Conservation (phyloP, 2,888 invertebrate genomes). For the Lithophane socia region DNA sequence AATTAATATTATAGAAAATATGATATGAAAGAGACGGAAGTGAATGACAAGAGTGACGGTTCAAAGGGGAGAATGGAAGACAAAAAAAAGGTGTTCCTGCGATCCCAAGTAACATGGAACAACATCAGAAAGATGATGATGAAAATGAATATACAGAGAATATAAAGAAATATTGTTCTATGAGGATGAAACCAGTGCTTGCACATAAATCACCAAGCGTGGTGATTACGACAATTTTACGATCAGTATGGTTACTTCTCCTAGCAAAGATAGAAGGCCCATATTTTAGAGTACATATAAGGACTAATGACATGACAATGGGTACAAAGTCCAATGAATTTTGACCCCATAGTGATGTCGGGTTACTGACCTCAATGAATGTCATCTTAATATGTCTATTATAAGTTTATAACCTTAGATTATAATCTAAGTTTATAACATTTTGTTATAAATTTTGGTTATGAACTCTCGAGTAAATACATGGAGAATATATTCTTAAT, state of each 20-base stretch:
- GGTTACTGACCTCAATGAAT: slow-evolving; percentile 35
- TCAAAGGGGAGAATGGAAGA: neutral
- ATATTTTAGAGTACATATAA: neutral
- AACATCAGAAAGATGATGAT: neutral
- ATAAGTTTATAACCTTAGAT: no score
- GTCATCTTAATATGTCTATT: neutral
- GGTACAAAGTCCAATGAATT: slow-evolving; percentile 8
- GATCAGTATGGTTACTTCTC: neutral
- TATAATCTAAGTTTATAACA: neutral
- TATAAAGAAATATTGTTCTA: neutral
- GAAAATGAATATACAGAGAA: neutral
- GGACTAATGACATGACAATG: neutral
- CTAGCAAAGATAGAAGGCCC: neutral
- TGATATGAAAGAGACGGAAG: neutral
- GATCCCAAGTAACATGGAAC: neutral
- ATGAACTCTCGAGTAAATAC: neutral
- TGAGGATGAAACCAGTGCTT: neutral
- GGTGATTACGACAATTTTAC: neutral
- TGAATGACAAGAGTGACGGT: neutral
- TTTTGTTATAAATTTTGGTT: neutral
- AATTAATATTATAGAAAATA: neutral
- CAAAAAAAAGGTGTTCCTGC: neutral
- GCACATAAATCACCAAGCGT: neutral
- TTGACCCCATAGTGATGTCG: neutral
- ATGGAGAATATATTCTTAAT: neutral